Evolutionary conservation across 2,113 vertebrate genomes (phyloP), one percentile per base, ranked within the genome.

Genomic region (Lepus americanus): DNA sequence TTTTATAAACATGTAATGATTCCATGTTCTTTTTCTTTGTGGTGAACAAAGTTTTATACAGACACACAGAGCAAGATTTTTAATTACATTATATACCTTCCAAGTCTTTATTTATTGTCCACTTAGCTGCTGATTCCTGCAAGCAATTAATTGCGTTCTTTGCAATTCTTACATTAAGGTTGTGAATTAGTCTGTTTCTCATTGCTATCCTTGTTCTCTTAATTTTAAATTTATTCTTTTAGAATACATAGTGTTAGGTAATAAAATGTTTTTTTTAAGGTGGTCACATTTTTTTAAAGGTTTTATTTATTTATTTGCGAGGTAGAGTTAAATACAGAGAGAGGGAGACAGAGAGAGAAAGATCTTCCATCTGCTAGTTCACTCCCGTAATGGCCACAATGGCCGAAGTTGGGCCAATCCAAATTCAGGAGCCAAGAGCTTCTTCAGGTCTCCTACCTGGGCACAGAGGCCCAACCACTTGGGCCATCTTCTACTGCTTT

Each of bases 161-260:
- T 39, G 39, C 39, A 77, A 77, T 19, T 91, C 64, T 83, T 70
- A 82, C 12, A 9, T 12, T 83, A 31, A 3, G 10, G 27, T 64
- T 66, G 22, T 72, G 6, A 20, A 53, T 29, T 77, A 87, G 12
- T 49, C 10, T 87, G 2, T 79, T 59, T 82, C n/a, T 80, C 25
- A 36, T 89, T 84, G 6, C 81, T 64, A 70, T 39, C 39, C 31
- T 76, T 19, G 19, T 76, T 66, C 70, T 92, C 7, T 16, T 76
- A 66, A 85, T 63, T 86, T 92, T 89, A 81, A 13, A 78, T 86
- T 82, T 64, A 73, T 31, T 82, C 87, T 53, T 87, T 76, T 73
- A 82, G 33, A 87, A 72, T 82, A 11, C 29, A n/a, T 51, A 13
- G 29, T 76, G 14, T 85, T 92, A 69, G 13, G 14, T 69, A 1